phyloP scores from a whole-genome alignment of 2,888 invertebrate genomes.

The Leuctra nigra region DNA sequence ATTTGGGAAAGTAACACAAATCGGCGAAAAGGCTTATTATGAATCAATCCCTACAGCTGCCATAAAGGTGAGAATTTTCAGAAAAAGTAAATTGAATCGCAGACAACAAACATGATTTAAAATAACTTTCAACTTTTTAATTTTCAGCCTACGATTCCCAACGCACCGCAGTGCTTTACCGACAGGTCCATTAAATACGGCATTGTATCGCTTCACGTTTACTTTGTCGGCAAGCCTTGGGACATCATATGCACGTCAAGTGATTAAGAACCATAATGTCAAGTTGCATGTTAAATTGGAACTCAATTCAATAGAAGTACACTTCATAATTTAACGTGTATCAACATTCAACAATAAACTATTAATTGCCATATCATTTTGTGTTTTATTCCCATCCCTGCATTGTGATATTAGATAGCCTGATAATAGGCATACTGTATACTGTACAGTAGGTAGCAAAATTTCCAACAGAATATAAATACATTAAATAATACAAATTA shows the following conservation, averaged over 20 bases:
- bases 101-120: too few species aligned
- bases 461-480: too few species aligned
- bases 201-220: constrained; percentile 30
- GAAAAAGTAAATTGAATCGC: not conserved
- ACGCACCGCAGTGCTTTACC: constrained; percentile 28
- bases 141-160: constrained; percentile 27
- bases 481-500: too few species aligned
- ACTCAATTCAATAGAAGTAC: not conserved
- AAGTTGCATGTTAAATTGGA: not conserved
- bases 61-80: constrained; percentile 2
- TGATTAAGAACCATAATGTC: not conserved
- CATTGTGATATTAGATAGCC: too few species aligned
- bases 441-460: too few species aligned
- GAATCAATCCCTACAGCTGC: not conserved
- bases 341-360: too few species aligned
- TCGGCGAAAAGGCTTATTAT: not conserved
- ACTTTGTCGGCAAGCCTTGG: constrained; percentile 28
- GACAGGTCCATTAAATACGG: constrained; percentile 25
- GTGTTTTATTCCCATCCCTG: too few species aligned
- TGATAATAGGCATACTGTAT: too few species aligned
- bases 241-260: constrained; percentile 23
- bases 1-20: constrained; percentile 25
- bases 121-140: too few species aligned
- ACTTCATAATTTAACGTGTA: too few species aligned
- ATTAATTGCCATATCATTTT: not conserved